These are phyloP conservation scores for Xenopus borealis DNA, from an alignment of 2,113 vertebrate genomes.

Conservation along the genomic window DNA sequence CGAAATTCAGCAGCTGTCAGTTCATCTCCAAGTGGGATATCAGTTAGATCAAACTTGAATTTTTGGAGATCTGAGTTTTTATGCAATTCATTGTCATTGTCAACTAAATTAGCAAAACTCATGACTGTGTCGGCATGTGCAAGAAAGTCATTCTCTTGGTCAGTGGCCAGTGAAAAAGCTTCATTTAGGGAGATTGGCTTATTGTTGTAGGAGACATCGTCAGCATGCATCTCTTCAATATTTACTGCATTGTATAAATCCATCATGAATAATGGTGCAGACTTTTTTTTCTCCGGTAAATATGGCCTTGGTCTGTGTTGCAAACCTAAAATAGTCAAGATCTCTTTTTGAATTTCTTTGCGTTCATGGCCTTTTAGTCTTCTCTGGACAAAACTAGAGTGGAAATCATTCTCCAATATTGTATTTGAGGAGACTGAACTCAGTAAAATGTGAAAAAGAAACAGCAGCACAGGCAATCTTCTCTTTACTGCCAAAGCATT, in stretches of 20 bases:
- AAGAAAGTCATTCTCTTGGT: conserved; percentile 86
- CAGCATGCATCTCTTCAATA: conserved; percentile 67
- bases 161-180: conserved; percentile 72
- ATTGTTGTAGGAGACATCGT: conserved; percentile 75
- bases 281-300: conserved; percentile 81
- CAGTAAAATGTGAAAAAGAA: conserved; percentile 76
- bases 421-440: conserved; percentile 81
- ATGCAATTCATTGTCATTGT: conserved; percentile 51
- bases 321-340: conserved; percentile 94
- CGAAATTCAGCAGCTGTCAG: conserved; percentile 21
- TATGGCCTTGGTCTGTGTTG: conserved; percentile 89
- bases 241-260: conserved; percentile 91
- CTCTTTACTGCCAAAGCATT: conserved; percentile 32
- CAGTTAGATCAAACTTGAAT: conserved; percentile 24
- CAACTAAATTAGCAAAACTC: conserved; percentile 93
- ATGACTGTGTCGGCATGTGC: conserved; percentile 94
- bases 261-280: conserved; percentile 96
- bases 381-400: conserved; percentile 89
- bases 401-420: conserved; percentile 87
- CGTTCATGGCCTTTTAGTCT: conserved; percentile 88
- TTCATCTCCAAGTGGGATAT: conserved; percentile 21
- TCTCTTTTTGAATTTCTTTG: conserved; percentile 94
- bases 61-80: conserved; percentile 17
- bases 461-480: conserved; percentile 52
- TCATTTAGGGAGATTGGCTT: conserved; percentile 73